phyloP scores from a whole-genome alignment of 37 sponge, comb jelly and placozoan species.

The Halichondria panicea region DNA sequence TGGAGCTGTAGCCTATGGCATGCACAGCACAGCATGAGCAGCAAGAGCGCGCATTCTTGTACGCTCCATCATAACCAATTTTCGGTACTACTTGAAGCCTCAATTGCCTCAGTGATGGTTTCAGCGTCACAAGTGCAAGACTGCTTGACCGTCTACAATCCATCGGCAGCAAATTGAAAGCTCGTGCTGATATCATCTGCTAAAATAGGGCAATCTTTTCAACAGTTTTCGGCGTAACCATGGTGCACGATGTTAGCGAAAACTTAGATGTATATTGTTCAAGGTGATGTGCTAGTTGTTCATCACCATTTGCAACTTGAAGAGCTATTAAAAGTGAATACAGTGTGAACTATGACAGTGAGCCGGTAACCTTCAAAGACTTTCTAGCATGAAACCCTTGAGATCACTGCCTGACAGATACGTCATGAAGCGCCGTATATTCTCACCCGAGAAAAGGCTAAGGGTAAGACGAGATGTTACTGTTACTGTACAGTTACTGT shows the following conservation, averaged over 20 bases:
- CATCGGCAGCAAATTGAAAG: slow-evolving; percentile 49
- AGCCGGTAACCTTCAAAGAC: too few species aligned
- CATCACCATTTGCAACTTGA: slow-evolving; percentile 36
- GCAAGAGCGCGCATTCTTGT: slow-evolving; percentile 22
- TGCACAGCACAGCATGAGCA: slow-evolving; percentile 44
- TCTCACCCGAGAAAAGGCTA: too few species aligned
- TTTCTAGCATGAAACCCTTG: too few species aligned
- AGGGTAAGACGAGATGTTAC: too few species aligned
- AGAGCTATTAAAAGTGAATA: slow-evolving; percentile 19
- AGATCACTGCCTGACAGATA: too few species aligned
- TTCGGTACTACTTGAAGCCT: slow-evolving; percentile 23
- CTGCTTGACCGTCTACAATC: slow-evolving; percentile 45
- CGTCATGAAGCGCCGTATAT: too few species aligned
- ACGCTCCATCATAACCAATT: slow-evolving; percentile 54
- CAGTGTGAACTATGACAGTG: too few species aligned
- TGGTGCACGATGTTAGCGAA: not conserved
- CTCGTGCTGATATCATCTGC: slow-evolving; percentile 50
- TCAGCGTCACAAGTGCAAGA: slow-evolving; percentile 38
- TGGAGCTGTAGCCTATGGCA: slow-evolving; percentile 44
- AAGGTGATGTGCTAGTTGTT: slow-evolving; percentile 4
- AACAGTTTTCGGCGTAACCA: slow-evolving; percentile 6
- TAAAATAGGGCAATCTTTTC: slow-evolving; percentile 11
- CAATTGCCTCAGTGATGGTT: slow-evolving; percentile 26
- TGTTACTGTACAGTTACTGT: too few species aligned
- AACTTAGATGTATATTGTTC: slow-evolving; percentile 8